Evolutionary conservation across 2,113 vertebrate species (phyloP), one percentile per base, ranked within the genome.

Genomic region (Phalacrocorax pelagicus): DNA sequence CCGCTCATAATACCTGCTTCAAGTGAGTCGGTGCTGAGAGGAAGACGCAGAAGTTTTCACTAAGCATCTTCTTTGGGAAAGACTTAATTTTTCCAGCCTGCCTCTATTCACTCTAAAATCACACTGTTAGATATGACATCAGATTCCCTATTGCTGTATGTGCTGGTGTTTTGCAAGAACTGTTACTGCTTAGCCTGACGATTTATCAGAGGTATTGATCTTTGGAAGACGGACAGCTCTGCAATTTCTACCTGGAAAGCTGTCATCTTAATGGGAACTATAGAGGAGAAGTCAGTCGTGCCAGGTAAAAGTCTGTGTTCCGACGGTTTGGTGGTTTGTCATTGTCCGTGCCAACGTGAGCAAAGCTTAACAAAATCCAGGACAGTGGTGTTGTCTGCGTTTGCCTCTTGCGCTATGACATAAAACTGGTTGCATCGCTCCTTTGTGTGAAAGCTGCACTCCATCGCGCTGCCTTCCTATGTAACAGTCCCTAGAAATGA

Each of bases 191-290:
- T 95, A 65, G 73, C 34, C 12, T 84, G 95, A 87, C 96, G 97
- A 92, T 96, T 98, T 96, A 96, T 92, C 92, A 85, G 77, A 72
- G 79, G 85, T 96, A 96, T 95, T 87, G 97, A 97, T 98, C 74
- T 80, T 52, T 90, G 94, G 93, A 94, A 97, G 96, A 92, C 89
- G 96, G 89, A 80, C 91, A 91, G 95, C 74, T 92, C 83, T 93
- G 92, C 73, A 67, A 9, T 92, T 96, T 75, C 91, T 92, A 94
- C 72, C 87, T 97, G 95, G 93, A 96, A 97, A 92, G 73, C 82
- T 95, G 42, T 82, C 73, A 65, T 91, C 30, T 58, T 66, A 95
- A 24, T 58, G 78, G n/a, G 69, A 24, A 69, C 72, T 9, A 1
- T 23, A 55, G 79, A 91, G 74, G 70, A 87, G 62, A 81, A 79